Conservation (phyloP, 2,113 vertebrate genomes). For the Albula goreensis region DNA sequence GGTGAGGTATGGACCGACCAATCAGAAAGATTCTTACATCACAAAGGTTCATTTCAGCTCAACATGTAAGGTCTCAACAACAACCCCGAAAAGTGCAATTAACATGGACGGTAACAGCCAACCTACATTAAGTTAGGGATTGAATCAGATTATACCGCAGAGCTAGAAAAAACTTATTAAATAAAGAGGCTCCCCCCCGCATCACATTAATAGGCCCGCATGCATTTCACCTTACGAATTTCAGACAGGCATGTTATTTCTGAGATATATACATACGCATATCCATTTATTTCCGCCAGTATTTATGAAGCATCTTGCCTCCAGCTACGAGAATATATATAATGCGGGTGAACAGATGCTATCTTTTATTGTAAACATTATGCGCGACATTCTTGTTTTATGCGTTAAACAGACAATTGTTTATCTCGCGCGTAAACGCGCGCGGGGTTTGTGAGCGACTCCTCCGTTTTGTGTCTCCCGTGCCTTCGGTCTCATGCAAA, state of each 20-base stretch:
- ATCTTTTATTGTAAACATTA: constrained; percentile 81
- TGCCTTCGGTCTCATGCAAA: constrained; percentile 39
- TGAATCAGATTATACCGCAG: constrained; percentile 49
- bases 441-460: constrained; percentile 29
- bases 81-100: too few species aligned
- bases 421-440: constrained; percentile 68
- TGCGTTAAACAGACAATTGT: constrained; percentile 63
- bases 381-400: constrained; percentile 70
- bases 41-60: too few species aligned
- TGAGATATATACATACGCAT: constrained; percentile 82
- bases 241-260: constrained; percentile 80
- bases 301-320: constrained; percentile 81
- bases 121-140: neutral
- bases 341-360: constrained; percentile 75
- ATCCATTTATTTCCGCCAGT: constrained; percentile 81
- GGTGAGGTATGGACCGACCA: constrained; percentile 39
- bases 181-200: constrained; percentile 78
- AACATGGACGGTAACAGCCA: neutral
- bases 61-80: too few species aligned
- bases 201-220: constrained; percentile 76
- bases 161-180: constrained; percentile 80
- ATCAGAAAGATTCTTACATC: constrained; percentile 23
- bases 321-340: constrained; percentile 79
- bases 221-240: constrained; percentile 80
- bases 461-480: constrained; percentile 24